Conservation (phyloP, 2,888 invertebrate species). For the Caenorhabditis japonica region DNA sequence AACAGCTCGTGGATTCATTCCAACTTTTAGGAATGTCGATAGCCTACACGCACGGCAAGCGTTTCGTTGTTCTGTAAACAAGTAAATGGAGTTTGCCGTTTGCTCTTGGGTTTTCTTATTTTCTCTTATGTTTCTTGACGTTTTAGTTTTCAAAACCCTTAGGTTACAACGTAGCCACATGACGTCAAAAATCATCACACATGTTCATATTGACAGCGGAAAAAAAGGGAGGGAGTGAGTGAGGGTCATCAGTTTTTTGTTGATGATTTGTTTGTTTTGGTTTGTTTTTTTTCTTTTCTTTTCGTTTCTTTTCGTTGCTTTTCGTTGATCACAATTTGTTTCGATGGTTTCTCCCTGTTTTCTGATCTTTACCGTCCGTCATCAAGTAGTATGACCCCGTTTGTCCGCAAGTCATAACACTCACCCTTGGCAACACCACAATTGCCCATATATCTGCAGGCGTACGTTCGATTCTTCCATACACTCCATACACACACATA, state of each 20-base stretch:
- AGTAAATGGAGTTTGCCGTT: no score
- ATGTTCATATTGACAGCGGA: background rate
- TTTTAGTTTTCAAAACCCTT: no score
- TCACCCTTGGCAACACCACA: constrained; percentile 55
- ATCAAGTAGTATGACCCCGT: background rate
- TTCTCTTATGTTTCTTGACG: no score
- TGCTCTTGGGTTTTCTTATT: no score
- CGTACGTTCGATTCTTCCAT: constrained; percentile 58
- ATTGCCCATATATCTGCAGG: constrained; percentile 53
- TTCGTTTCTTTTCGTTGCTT: background rate
- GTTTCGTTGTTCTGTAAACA: constrained; percentile 64
- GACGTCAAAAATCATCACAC: no score
- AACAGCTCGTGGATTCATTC: constrained; percentile 70
- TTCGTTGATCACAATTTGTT: no score
- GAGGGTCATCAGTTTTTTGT: no score
- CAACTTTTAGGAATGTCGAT: constrained; percentile 56
- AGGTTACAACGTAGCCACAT: no score
- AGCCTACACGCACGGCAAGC: constrained; percentile 63
- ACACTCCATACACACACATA: no score
- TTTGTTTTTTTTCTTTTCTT: no score
- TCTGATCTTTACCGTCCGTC: background rate
- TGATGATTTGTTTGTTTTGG: no score
- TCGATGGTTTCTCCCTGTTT: background rate
- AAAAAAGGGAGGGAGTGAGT: background rate
- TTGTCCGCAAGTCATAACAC: background rate